Evolutionary conservation across 1,140 invertebrate genomes (phyloP).

Genomic region (Cotesia chilonis): DNA sequence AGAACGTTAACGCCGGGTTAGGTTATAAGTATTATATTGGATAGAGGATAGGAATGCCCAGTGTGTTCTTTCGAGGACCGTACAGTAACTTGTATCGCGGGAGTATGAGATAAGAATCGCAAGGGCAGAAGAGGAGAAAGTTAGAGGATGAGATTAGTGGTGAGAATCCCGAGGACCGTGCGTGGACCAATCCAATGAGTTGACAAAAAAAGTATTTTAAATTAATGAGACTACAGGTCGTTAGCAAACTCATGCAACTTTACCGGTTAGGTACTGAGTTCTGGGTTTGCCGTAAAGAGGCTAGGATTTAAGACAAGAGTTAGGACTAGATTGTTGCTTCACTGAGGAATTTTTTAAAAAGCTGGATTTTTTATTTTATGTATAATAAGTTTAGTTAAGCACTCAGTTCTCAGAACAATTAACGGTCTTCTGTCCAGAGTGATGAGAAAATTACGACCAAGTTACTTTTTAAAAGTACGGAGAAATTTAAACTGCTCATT

Average conservation of each 20-base stretch:
- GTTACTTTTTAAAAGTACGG: too few species aligned
- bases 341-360: too few species aligned
- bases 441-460: too few species aligned
- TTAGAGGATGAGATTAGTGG: not conserved
- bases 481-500: too few species aligned
- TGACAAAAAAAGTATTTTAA: constrained; percentile 8
- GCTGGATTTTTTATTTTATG: not conserved
- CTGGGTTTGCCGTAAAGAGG: not conserved
- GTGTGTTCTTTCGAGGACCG: constrained; percentile 44
- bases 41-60: constrained; percentile 44
- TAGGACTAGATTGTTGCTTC: too few species aligned
- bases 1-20: too few species aligned
- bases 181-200: not conserved
- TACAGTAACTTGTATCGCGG: constrained; percentile 44
- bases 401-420: not conserved
- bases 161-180: too few species aligned
- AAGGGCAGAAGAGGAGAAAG: constrained; percentile 35
- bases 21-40: too few species aligned
- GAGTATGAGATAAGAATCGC: constrained; percentile 50
- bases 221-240: not conserved
- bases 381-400: not conserved
- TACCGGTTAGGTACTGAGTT: too few species aligned
- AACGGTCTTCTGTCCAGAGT: too few species aligned
- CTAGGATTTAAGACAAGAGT: too few species aligned
- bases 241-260: too few species aligned